Evolutionary conservation across 2,888 invertebrate species (phyloP).

Genomic region (Conistra vaccinii): DNA sequence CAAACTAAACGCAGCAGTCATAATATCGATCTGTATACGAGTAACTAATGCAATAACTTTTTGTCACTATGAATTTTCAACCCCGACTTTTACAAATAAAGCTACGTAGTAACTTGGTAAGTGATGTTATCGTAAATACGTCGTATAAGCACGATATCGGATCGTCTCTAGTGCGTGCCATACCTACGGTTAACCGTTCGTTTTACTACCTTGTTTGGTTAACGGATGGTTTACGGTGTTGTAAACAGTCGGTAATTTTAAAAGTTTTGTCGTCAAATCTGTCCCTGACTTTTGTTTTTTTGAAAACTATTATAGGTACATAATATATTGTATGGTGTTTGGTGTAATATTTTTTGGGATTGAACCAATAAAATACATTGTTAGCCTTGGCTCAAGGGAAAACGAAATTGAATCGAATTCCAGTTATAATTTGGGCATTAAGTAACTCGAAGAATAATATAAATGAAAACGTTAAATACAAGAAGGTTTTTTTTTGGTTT

Average conservation of each 20-base stretch:
- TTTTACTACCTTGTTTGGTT: constrained; percentile 54
- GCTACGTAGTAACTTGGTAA: constrained; percentile 31
- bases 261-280: constrained; percentile 49
- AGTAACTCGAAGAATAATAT: not conserved
- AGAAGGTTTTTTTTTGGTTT: no score
- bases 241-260: constrained; percentile 47
- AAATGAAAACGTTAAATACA: not conserved
- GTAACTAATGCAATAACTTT: not conserved
- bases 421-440: not conserved
- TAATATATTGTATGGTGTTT: not conserved
- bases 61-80: not conserved
- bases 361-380: not conserved
- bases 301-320: not conserved
- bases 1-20: not conserved
- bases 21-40: not conserved
- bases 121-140: constrained; percentile 39
- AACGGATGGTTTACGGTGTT: constrained; percentile 34
- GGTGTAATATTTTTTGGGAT: not conserved
- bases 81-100: constrained; percentile 33
- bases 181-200: constrained; percentile 31
- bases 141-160: constrained; percentile 26
- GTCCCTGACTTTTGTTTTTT: constrained; percentile 3
- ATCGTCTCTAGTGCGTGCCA: constrained; percentile 27
- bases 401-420: not conserved
- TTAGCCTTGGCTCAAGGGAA: not conserved